Conservation (phyloP, 2,113 vertebrate genomes). For the rabbit (Oryctolagus cuniculus) region mOryCun1.1 NC_091453.1:124522501-124523000, state of each 20-base stretch:
- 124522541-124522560: slow-evolving; percentile 46
- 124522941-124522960: not conserved
- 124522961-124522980: not conserved
- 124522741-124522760: not conserved
- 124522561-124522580: slow-evolving; percentile 35
- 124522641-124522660: not conserved
- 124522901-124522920: not conserved
- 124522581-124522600: slow-evolving; percentile 70
- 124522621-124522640: slow-evolving; percentile 69
- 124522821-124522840: not conserved
- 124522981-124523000: not conserved
- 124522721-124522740: slow-evolving; percentile 1
- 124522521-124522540: not conserved
- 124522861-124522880: not conserved
- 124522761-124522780: not conserved
- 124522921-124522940: not conserved
- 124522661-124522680: slow-evolving; percentile 38
- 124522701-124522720: slow-evolving; percentile 11
- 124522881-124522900: not conserved
- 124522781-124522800: not conserved
- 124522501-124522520: not conserved
- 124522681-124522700: slow-evolving; percentile 60
- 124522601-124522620: slow-evolving; percentile 67
- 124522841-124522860: not conserved
- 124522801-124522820: slow-evolving; percentile 13